Evolutionary conservation across 2,797 vertebrate genomes (phyloP), one percentile per base, ranked within the genome.

Genomic region (Heliangelus exortis): DNA sequence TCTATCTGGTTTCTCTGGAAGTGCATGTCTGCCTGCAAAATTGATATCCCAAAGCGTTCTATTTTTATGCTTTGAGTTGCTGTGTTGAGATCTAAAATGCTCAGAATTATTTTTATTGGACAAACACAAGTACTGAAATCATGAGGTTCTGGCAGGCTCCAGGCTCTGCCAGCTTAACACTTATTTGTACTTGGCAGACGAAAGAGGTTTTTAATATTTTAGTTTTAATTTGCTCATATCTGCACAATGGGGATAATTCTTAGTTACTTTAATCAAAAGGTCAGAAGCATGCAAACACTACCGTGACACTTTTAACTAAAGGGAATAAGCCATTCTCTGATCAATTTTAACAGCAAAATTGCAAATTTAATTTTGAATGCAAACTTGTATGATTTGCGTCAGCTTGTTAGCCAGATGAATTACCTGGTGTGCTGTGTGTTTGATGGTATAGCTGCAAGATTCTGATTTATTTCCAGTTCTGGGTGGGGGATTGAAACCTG

Each of bases 81-180:
- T 36, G 61, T 47, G 87, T 78, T 71, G 67, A 92, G 89, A 87
- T 88, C 81, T 90, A 41, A 84, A 90, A 85, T 71, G 77, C 55
- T 88, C 87, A 82, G 85, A 95, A 86, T 84, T 76, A 71, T 91
- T 94, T 95, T 94, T 86, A 76, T 90, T 95, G 87, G 87, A 84
- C 86, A 94, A 93, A 95, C 43, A 74, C 57, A 72, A 91, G 80
- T 17, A 54, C 65, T 57, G 41, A 84, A 94, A 84, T 55, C 54
- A 80, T 45, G 88, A 84, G 71, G 71, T 76, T 91, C 79, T 69
- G 89, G 67, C 84, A 94, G 69, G 67, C 76, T 92, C 12, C 83
- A 75, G 54, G 68, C 79, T 86, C 62, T 84, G 88, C 81, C 79
- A 94, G 26, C 26, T 92, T 93, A 85, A 93, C 80, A 61, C 45